phyloP scores from a whole-genome alignment of 2,888 invertebrate genomes.

The Acanthopleura granulata region DNA sequence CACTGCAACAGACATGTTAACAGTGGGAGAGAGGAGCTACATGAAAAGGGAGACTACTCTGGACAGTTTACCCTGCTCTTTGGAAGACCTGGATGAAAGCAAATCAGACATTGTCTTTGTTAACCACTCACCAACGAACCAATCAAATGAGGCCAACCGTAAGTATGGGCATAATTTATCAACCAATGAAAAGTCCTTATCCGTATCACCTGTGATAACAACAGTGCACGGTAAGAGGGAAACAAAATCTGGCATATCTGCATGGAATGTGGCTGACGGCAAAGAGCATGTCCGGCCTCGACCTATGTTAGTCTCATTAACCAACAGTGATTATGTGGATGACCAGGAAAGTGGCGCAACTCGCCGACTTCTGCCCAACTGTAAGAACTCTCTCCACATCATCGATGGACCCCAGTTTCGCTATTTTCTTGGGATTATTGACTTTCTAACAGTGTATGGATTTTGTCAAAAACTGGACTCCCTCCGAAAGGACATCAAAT shows the following conservation, averaged over 20 bases:
- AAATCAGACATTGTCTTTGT: neutral
- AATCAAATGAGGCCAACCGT: neutral
- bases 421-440: slow-evolving; percentile 60
- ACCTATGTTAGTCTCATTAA: slow-evolving; percentile 24
- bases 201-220: neutral
- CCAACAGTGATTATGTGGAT: slow-evolving; percentile 34
- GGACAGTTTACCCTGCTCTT: neutral
- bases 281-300: neutral
- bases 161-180: neutral
- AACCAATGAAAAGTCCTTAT: neutral
- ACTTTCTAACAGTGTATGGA: slow-evolving; percentile 57
- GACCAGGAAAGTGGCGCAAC: neutral
- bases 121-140: neutral
- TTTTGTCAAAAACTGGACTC: slow-evolving; percentile 45
- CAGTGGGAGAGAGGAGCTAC: too few species aligned
- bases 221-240: neutral
- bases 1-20: slow-evolving; percentile 29
- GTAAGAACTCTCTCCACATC: slow-evolving; percentile 57
- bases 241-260: neutral
- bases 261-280: neutral
- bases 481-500: slow-evolving; percentile 50
- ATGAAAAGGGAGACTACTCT: too few species aligned
- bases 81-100: neutral
- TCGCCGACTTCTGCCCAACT: slow-evolving; percentile 47
- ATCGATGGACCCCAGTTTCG: slow-evolving; percentile 52